These are phyloP conservation scores for Ataeniobius toweri DNA, from an alignment of 2,797 vertebrate species.

Conservation along the genomic window DNA sequence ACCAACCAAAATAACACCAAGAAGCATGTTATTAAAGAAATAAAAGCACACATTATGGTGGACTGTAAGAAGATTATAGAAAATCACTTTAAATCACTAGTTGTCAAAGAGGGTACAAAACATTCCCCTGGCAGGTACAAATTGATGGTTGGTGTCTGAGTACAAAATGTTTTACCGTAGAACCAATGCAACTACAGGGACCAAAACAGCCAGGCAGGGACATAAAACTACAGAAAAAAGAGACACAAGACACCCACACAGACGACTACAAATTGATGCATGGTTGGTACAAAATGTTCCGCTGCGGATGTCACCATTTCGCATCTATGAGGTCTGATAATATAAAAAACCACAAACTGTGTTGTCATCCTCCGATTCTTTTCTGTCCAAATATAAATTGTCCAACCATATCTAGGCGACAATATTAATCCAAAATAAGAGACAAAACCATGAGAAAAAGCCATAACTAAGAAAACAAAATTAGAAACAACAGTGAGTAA, in stretches of 20 bases:
- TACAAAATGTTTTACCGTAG: not conserved
- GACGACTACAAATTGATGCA: not conserved
- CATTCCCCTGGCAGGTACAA: no score
- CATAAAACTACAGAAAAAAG: not conserved
- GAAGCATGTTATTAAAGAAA: no score
- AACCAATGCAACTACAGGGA: not conserved
- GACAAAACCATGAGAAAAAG: not conserved
- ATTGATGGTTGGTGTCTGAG: no score
- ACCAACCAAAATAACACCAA: no score
- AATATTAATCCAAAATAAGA: not conserved
- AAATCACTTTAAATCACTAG: no score
- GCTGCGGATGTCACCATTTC: no score
- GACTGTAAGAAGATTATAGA: no score
- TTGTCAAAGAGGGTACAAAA: no score
- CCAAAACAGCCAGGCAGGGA: no score
- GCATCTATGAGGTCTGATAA: not conserved
- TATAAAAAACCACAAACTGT: not conserved
- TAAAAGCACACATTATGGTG: not conserved
- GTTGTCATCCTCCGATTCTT: not conserved
- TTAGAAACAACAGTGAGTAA: not conserved
- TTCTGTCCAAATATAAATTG: no score
- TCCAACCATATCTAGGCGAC: no score
- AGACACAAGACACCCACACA: not conserved
- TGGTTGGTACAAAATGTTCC: no score
- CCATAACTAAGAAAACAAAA: not conserved